A percentile compares a stretch with the other conserved stretches of the same genome.
Conservation (phyloP, 1,140 invertebrate species). For the Stenopsyche tienmushanensis region DNA sequence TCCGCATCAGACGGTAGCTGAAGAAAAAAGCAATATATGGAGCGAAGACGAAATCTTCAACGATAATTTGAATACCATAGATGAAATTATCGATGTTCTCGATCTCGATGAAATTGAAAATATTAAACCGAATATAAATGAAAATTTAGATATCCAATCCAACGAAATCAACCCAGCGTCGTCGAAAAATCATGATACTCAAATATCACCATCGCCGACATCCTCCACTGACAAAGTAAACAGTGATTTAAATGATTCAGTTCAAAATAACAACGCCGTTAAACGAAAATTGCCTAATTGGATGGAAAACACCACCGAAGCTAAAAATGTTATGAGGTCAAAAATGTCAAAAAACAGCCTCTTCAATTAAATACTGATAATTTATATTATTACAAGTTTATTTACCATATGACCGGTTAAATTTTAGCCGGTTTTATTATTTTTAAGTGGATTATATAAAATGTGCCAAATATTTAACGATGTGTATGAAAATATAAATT, state of each 20-base stretch:
- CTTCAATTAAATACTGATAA: slow-evolving; percentile 26
- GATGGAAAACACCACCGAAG: background rate
- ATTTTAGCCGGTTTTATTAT: no score
- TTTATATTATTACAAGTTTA: no score
- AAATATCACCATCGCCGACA: background rate
- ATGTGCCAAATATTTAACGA: no score
- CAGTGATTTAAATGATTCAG: background rate
- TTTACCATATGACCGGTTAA: no score
- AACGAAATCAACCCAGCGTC: background rate
- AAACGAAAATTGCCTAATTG: slow-evolving; percentile 21
- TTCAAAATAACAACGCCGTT: background rate
- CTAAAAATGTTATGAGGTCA: slow-evolving; percentile 13
- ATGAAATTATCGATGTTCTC: no score
- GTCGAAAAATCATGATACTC: background rate
- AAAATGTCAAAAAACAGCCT: slow-evolving; percentile 21
- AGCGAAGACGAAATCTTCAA: background rate
- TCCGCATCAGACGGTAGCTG: background rate
- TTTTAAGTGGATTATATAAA: no score
- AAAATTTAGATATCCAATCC: background rate
- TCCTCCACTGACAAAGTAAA: background rate
- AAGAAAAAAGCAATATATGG: background rate
- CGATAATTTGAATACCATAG: background rate
- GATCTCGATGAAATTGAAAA: background rate
- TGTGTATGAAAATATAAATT: no score
- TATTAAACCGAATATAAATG: background rate